phyloP scores from a whole-genome alignment of 2,888 invertebrate genomes.

The Drosophila anomelani region DNA sequence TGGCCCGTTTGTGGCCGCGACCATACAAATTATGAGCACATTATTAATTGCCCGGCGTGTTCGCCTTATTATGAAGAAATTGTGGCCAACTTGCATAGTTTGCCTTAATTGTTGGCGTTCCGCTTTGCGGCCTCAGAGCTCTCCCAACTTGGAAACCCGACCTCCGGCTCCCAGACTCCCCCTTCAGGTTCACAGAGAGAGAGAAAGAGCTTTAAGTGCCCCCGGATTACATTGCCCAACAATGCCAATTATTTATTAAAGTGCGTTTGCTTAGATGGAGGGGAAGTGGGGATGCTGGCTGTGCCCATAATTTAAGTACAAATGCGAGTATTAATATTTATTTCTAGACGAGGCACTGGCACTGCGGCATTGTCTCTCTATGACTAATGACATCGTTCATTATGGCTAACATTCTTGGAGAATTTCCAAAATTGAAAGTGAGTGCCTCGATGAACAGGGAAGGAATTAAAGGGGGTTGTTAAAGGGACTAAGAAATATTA shows the following conservation, averaged over 20 bases:
- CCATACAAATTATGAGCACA: constrained; percentile 83
- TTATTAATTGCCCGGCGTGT: constrained; percentile 81
- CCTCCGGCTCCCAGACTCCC: constrained; percentile 5
- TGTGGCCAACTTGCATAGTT: constrained; percentile 71
- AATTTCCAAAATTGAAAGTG: constrained; percentile 67
- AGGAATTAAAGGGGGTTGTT: constrained; percentile 13
- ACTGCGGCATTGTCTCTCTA: constrained; percentile 73
- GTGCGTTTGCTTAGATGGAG: constrained; percentile 53
- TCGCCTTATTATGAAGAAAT: constrained; percentile 71
- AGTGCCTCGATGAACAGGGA: constrained; percentile 34
- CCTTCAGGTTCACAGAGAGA: constrained; percentile 15
- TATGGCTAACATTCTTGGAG: constrained; percentile 82
- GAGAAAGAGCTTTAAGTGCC: constrained; percentile 57
- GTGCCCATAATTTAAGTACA: constrained; percentile 67
- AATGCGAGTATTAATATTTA: constrained; percentile 76
- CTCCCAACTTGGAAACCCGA: constrained; percentile 9
- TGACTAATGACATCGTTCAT: constrained; percentile 84
- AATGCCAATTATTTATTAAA: constrained; percentile 80
- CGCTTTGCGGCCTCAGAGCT: constrained; percentile 54
- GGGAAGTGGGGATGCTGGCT: constrained; percentile 20
- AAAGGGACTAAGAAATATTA: too few species aligned
- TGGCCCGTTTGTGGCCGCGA: constrained; percentile 59
- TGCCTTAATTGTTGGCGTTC: constrained; percentile 77
- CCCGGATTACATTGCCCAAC: constrained; percentile 61
- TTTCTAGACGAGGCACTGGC: constrained; percentile 39